Conservation (phyloP, 1,140 invertebrate species). For the Solenopsis invicta region DNA sequence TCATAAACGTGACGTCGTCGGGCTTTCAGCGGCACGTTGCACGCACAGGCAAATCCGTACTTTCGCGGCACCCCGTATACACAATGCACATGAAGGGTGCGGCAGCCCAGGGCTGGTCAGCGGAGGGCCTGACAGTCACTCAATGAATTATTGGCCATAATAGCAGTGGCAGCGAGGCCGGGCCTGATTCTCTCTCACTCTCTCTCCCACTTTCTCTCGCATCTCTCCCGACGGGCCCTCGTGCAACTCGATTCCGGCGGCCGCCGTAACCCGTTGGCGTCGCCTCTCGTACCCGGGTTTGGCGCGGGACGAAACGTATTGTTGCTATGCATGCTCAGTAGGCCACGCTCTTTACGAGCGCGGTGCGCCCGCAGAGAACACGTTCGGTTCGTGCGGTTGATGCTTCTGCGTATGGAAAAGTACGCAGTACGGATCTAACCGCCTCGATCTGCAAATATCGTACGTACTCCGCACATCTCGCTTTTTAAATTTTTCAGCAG, state of each 20-base stretch:
- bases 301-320: conserved; percentile 70
- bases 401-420: conserved; percentile 4
- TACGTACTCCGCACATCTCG: neutral
- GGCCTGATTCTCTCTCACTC: conserved; percentile 67
- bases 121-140: conserved; percentile 83
- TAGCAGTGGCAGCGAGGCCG: conserved; percentile 84
- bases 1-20: neutral
- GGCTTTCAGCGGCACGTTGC: neutral
- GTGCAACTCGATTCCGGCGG: conserved; percentile 77
- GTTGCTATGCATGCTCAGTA: conserved; percentile 72
- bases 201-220: conserved; percentile 67
- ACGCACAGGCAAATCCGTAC: conserved; percentile 58
- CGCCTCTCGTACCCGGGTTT: conserved; percentile 43
- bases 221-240: conserved; percentile 66
- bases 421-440: neutral
- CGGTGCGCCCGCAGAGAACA: conserved; percentile 23
- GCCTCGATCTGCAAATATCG: neutral
- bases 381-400: neutral
- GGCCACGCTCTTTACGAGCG: conserved; percentile 55
- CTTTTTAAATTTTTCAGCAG: neutral
- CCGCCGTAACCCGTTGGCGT: conserved; percentile 75
- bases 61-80: conserved; percentile 79
- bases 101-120: conserved; percentile 78
- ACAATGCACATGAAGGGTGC: conserved; percentile 78
- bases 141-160: conserved; percentile 86